phyloP scores from a whole-genome alignment of 23 tunicate genomes.

The Aplidium turbinatum region DNA sequence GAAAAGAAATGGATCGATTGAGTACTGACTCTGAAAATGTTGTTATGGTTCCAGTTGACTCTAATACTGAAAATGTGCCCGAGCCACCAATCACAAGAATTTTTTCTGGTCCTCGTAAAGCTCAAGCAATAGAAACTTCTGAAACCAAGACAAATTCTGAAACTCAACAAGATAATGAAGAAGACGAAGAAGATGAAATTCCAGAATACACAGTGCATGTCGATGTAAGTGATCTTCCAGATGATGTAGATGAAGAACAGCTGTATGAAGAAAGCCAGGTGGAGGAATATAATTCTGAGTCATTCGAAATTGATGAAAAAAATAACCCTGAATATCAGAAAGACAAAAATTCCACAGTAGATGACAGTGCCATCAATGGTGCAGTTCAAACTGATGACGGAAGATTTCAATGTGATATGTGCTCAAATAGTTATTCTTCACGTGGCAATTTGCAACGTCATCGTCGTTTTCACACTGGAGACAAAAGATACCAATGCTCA shows the following conservation, averaged over 20 bases:
- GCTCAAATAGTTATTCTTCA: not conserved
- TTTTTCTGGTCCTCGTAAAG: no score
- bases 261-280: not conserved
- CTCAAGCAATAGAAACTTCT: no score
- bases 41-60: no score
- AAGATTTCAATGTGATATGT: not conserved
- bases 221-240: not conserved
- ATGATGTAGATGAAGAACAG: not conserved
- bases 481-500: conserved; percentile 1
- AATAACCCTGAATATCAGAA: not conserved
- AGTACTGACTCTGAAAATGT: no score
- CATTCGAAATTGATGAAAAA: not conserved
- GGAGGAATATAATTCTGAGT: not conserved
- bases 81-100: no score
- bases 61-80: not conserved
- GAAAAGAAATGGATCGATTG: no score
- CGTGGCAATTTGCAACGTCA: not conserved
- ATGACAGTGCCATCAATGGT: not conserved
- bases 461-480: not conserved
- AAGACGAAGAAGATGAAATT: not conserved
- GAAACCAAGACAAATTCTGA: no score
- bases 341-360: not conserved
- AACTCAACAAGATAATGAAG: not conserved
- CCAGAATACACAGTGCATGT: not conserved
- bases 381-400: not conserved